phyloP scores from a whole-genome alignment of 2,797 vertebrate species.

The Emydoidea blandingii region DNA sequence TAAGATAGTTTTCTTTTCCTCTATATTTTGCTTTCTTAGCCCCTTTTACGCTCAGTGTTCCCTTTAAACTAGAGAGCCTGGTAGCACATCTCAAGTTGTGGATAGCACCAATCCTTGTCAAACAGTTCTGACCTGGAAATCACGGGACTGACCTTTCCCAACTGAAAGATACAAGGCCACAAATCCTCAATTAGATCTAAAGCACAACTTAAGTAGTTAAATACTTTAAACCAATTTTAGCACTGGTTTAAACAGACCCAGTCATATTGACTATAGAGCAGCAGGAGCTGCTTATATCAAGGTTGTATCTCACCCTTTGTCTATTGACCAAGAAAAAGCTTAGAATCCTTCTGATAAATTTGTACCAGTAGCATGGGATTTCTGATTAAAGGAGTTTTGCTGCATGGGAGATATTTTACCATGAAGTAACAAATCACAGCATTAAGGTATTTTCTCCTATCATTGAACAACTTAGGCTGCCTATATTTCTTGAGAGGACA shows the following conservation, averaged over 20 bases:
- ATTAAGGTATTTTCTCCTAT: background rate
- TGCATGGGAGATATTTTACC: background rate
- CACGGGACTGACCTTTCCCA: conserved; percentile 54
- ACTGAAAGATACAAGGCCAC: background rate
- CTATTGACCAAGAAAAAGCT: background rate
- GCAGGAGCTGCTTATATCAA: background rate
- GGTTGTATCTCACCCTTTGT: background rate
- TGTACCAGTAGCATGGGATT: background rate
- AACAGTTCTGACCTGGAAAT: conserved; percentile 66
- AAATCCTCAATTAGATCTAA: conserved; percentile 48
- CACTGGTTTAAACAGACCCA: background rate
- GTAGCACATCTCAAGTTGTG: conserved; percentile 14
- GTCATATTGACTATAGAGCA: background rate
- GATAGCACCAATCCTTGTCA: conserved; percentile 65
- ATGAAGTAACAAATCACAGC: background rate
- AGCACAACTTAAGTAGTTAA: conserved; percentile 11
- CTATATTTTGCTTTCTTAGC: conserved; percentile 38
- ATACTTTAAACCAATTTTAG: background rate
- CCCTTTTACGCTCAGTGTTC: conserved; percentile 2
- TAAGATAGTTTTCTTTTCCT: background rate
- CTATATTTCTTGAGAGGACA: background rate
- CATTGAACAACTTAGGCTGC: background rate
- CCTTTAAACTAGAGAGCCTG: conserved; percentile 51
- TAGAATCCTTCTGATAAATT: background rate
- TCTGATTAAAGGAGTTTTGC: background rate